phyloP scores from a whole-genome alignment of 2,888 invertebrate genomes.

The Camponotus fellah region DNA sequence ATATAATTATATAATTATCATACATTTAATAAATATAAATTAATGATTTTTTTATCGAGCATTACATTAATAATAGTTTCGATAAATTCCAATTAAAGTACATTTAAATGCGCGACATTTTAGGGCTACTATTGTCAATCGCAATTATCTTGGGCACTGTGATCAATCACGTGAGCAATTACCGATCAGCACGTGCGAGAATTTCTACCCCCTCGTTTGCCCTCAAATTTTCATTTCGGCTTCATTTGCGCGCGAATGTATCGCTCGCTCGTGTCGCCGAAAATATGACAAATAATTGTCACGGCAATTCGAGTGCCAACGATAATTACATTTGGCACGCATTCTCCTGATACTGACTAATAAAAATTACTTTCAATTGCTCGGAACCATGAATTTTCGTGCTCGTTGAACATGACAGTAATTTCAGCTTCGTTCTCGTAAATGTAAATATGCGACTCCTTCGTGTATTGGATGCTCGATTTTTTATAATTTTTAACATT shows the following conservation, averaged over 20 bases:
- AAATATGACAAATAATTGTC: slow-evolving; percentile 43
- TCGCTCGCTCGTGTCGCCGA: slow-evolving; percentile 1
- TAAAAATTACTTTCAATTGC: slow-evolving; percentile 35
- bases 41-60: not conserved
- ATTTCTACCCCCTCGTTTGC: not conserved
- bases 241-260: slow-evolving; percentile 22
- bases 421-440: not conserved
- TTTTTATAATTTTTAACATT: not conserved
- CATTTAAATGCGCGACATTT: slow-evolving; percentile 15
- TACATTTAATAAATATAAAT: not conserved
- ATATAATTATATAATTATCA: not conserved
- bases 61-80: not conserved
- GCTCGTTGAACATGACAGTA: not conserved
- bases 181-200: slow-evolving; percentile 19
- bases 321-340: slow-evolving; percentile 32
- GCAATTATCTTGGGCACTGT: slow-evolving; percentile 3
- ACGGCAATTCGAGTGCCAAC: slow-evolving; percentile 5
- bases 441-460: too few species aligned
- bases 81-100: slow-evolving; percentile 17
- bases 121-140: slow-evolving; percentile 6
- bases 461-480: not conserved
- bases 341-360: not conserved
- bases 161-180: slow-evolving; percentile 35
- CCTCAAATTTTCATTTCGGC: slow-evolving; percentile 46
- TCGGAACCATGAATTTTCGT: not conserved